Evolutionary conservation across 2,888 invertebrate genomes (phyloP).

Genomic region (Byasa hedistus): DNA sequence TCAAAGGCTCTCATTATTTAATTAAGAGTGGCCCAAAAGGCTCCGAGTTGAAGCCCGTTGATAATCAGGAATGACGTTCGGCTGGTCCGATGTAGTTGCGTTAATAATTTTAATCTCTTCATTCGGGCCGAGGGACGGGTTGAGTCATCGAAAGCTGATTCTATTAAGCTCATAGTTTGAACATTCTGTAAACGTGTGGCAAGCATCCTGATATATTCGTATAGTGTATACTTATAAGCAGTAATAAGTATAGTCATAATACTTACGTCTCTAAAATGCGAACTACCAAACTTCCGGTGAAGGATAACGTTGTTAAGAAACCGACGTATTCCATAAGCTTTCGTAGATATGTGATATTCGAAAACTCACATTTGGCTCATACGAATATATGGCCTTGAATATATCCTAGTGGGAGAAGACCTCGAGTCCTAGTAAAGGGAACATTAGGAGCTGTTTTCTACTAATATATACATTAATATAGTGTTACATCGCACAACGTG

Average conservation of each 20-base stretch:
- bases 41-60: conserved; percentile 54
- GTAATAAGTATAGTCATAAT: not conserved
- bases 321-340: too few species aligned
- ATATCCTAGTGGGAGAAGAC: too few species aligned
- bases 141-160: conserved; percentile 30
- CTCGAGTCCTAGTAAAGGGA: too few species aligned
- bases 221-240: not conserved
- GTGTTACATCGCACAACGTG: too few species aligned
- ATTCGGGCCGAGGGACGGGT: conserved; percentile 40
- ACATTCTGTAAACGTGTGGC: conserved; percentile 3
- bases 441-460: too few species aligned
- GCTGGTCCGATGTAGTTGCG: conserved; percentile 51
- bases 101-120: conserved; percentile 68
- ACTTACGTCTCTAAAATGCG: too few species aligned
- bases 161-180: conserved; percentile 30
- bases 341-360: too few species aligned
- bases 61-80: conserved; percentile 69
- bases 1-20: conserved; percentile 57
- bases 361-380: too few species aligned
- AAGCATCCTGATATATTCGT: not conserved
- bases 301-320: too few species aligned
- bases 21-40: conserved; percentile 50
- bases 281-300: too few species aligned
- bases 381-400: too few species aligned
- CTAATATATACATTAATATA: too few species aligned